These are phyloP conservation scores for Myanophis thanlyinensis DNA, from an alignment of 2,113 vertebrate genomes.

Conservation along the genomic window DNA sequence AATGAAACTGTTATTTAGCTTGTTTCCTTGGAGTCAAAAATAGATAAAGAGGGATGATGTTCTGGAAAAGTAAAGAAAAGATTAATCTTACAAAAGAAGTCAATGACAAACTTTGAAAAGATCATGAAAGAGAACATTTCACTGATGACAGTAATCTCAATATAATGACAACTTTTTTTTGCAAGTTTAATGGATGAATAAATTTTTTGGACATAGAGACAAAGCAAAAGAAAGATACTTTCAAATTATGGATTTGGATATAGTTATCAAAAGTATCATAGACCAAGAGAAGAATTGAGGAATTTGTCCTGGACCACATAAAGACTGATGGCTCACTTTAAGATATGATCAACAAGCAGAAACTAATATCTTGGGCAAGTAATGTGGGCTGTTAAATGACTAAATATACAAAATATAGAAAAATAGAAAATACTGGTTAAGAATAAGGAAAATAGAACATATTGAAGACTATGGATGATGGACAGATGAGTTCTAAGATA, in stretches of 20 bases:
- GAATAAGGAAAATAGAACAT: neutral
- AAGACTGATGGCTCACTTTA: neutral
- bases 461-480: neutral
- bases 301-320: neutral
- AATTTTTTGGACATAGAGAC: neutral
- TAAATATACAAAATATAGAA: neutral
- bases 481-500: neutral
- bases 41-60: neutral
- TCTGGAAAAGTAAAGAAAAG: neutral
- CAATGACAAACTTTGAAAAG: neutral
- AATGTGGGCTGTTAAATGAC: neutral
- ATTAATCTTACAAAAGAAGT: neutral
- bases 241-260: neutral
- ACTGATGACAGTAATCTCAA: neutral
- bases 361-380: neutral
- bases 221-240: neutral
- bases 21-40: neutral
- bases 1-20: neutral
- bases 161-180: neutral
- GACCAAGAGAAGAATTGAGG: neutral
- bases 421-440: neutral
- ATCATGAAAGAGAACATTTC: neutral
- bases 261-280: neutral
- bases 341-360: neutral
- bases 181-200: neutral